phyloP scores from a whole-genome alignment of 2,113 vertebrate species.

The Nycticorax nycticorax region DNA sequence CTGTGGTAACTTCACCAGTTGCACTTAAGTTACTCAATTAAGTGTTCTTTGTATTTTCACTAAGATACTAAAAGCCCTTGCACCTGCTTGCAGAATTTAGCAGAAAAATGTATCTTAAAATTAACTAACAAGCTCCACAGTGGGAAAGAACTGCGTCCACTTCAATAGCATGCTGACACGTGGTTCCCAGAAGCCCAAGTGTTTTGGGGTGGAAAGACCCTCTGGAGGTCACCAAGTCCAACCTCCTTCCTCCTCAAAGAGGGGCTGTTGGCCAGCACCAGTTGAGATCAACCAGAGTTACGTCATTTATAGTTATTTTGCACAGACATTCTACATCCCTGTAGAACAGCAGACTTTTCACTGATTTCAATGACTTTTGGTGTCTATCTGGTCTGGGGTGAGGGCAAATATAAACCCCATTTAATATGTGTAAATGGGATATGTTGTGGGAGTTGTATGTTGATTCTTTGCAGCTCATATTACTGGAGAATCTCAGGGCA shows the following conservation, averaged over 20 bases:
- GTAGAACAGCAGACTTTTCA: not conserved
- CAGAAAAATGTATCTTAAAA: not conserved
- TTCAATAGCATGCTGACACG: not conserved
- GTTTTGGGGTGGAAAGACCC: not conserved
- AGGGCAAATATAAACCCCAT: not conserved
- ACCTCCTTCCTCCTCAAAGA: not conserved
- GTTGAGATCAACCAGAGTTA: not conserved
- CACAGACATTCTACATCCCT: not conserved
- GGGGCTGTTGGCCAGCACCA: not conserved
- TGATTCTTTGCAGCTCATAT: not conserved
- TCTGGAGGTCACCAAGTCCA: not conserved
- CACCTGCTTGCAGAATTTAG: not conserved
- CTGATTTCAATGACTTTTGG: not conserved
- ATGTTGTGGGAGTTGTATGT: not conserved
- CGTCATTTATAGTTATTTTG: not conserved
- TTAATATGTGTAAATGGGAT: not conserved
- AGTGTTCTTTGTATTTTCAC: not conserved
- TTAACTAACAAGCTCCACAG: not conserved
- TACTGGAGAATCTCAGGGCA: not conserved
- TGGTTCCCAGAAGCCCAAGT: not conserved
- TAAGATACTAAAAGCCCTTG: not conserved
- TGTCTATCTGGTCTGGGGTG: not conserved
- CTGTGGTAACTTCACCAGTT: not conserved
- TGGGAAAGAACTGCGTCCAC: not conserved
- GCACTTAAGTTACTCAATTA: not conserved